phyloP scores from a whole-genome alignment of 2,888 invertebrate genomes.

The Hemistola chrysoprasaria region DNA sequence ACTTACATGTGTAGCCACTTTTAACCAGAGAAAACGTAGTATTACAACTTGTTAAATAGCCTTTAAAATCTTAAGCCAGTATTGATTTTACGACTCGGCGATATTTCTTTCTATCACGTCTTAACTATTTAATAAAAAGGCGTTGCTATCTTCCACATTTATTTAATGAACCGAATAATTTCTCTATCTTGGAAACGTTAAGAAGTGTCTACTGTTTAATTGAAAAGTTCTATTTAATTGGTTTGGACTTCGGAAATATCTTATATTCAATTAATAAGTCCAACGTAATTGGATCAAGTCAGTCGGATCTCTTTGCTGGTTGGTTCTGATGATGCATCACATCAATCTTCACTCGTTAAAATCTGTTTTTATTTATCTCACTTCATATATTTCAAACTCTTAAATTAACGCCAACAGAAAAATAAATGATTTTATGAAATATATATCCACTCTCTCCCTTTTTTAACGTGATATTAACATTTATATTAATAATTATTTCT shows the following conservation, averaged over 20 bases:
- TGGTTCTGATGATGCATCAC: conserved; percentile 45
- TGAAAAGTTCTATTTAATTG: conserved; percentile 64
- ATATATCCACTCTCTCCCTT: no score
- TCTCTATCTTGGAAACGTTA: conserved; percentile 56
- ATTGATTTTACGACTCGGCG: conserved; percentile 47
- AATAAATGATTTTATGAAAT: no score
- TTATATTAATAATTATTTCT: no score
- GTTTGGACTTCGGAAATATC: conserved; percentile 52
- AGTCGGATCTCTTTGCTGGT: conserved; percentile 42
- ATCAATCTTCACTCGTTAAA: conserved; percentile 48
- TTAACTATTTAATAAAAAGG: conserved; percentile 42
- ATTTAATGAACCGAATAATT: conserved; percentile 54
- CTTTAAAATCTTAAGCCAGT: conserved; percentile 32
- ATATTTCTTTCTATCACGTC: conserved; percentile 36
- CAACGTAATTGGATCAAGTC: conserved; percentile 57
- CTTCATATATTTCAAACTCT: conserved; percentile 19
- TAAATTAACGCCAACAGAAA: no score
- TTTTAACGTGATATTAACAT: no score
- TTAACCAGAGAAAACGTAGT: conserved; percentile 28
- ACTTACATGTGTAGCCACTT: conserved; percentile 31
- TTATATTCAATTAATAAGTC: conserved; percentile 64
- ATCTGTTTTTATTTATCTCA: conserved; percentile 37
- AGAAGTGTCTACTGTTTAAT: conserved; percentile 63
- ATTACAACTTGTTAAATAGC: conserved; percentile 14
- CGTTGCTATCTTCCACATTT: conserved; percentile 47